Base-by-base conservation (phyloP, 2,797 vertebrate genomes). In the Myotis findleyi region DNA sequence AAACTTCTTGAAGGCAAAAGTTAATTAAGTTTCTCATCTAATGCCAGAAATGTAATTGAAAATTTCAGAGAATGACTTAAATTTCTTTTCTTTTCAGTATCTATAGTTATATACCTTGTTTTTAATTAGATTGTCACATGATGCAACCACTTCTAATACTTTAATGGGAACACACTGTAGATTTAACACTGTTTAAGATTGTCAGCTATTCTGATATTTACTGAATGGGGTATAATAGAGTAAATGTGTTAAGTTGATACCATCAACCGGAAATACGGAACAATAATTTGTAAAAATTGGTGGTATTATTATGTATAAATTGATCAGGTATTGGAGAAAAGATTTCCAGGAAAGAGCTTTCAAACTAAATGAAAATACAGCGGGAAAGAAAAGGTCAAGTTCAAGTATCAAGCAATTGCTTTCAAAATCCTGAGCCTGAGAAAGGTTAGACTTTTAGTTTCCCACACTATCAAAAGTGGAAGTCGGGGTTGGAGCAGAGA, bases 1-100 rank as follows among this genome's bases (percentile, higher is more conserved):
- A 89, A 96, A 93, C 41, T 85, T 96, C 68, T 81, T 36, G 44
- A 84, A 96, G 81, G 69, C n/a, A 73, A 82, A 96, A 93, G 62
- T 95, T 97, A 97, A 96, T 93, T 93, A 95, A 92, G 25, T 93
- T 89, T 93, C 62, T 90, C 64, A 69, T n/a, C 36, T 84, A 53
- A 36, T 79, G 55, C 66, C 62, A 84, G 77, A 96, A 94, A 92
- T 66, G 25, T 93, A 89, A 92, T 77, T 75, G 72, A 93, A 89
- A 68, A 82, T 72, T 96, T 95, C 87, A 94, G 88, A 68, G 21
- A 81, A 33, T 53, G 68, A 89, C 75, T 91, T 96, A 92, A 7
- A 21, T 80, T 91, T 64, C 44, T 64, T 87, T 84, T 49, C 75
- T 79, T 94, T 91, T 93, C 18, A 25, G 18, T 85, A 59, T 86